phyloP scores from a whole-genome alignment of 1,140 invertebrate genomes.

The Drosophila pachea region DNA sequence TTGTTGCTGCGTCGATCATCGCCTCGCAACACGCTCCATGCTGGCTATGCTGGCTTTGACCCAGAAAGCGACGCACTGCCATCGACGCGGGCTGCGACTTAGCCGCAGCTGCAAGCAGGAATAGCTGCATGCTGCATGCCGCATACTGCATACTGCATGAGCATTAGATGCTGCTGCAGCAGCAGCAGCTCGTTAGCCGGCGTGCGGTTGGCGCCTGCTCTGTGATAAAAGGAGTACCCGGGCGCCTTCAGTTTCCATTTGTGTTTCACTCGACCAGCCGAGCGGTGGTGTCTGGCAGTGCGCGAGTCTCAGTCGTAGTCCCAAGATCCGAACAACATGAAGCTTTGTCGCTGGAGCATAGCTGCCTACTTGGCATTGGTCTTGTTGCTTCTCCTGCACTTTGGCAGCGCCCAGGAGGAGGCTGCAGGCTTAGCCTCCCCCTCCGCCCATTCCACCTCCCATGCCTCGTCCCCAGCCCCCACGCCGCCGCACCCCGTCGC shows the following conservation, averaged over 20 bases:
- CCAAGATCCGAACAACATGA: constrained; percentile 12
- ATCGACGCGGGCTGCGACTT: constrained; percentile 36
- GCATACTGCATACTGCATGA: constrained; percentile 47
- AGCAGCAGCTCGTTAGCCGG: constrained; percentile 31
- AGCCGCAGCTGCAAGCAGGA: constrained; percentile 48
- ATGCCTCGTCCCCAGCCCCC: background rate
- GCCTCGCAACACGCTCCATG: constrained; percentile 37
- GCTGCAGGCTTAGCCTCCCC: constrained; percentile 3
- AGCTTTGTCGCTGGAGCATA: constrained; percentile 32
- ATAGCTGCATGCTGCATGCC: constrained; percentile 56
- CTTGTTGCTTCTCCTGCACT: constrained; percentile 52
- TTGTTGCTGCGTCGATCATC: constrained; percentile 47
- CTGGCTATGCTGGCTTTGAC: constrained; percentile 52
- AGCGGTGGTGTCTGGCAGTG: constrained; percentile 41
- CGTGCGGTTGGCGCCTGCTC: constrained; percentile 32
- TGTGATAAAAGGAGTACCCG: constrained; percentile 67
- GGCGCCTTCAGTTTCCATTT: constrained; percentile 63
- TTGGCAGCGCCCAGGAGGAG: constrained; percentile 29
- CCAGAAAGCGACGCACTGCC: constrained; percentile 62
- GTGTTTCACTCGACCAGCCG: constrained; percentile 58
- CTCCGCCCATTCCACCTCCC: background rate
- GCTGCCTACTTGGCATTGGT: constrained; percentile 43
- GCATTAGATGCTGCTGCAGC: constrained; percentile 46
- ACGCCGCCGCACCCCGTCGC: background rate
- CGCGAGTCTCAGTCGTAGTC: background rate